These are phyloP conservation scores for Diploptera punctata DNA, from an alignment of 2,888 invertebrate species.

Conservation along the genomic window DNA sequence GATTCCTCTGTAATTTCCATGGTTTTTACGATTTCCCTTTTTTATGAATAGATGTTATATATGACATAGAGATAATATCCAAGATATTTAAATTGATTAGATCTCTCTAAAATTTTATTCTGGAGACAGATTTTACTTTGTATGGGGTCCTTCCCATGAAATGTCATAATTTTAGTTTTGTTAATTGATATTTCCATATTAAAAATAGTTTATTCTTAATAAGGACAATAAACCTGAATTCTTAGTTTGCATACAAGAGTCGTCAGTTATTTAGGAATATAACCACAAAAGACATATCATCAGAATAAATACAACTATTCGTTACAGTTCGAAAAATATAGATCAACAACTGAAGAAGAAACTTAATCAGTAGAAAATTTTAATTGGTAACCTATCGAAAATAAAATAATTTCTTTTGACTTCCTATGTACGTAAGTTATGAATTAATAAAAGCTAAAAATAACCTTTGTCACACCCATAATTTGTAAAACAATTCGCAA, in stretches of 20 bases:
- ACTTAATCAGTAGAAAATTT: neutral
- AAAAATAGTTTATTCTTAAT: too few relatives aligned
- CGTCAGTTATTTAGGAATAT: neutral
- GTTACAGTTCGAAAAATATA: neutral
- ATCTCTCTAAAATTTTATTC: too few relatives aligned
- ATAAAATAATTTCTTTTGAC: neutral
- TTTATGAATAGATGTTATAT: too few relatives aligned
- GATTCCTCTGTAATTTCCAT: too few relatives aligned
- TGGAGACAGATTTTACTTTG: too few relatives aligned
- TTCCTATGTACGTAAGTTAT: neutral
- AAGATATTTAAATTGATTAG: too few relatives aligned
- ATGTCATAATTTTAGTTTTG: too few relatives aligned
- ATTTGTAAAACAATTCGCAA: neutral
- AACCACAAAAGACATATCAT: neutral
- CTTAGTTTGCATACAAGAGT: conserved; percentile 2
- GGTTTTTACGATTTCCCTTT: too few relatives aligned
- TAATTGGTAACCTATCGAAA: neutral
- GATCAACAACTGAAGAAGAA: neutral
- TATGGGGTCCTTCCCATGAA: too few relatives aligned
- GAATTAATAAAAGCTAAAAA: conserved; percentile 1
- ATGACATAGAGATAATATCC: too few relatives aligned
- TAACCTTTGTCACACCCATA: neutral
- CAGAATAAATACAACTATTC: neutral
- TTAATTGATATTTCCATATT: too few relatives aligned
- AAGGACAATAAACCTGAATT: neutral